phyloP scores from a whole-genome alignment of 35 echinoderm and acorn worm species.

The Ophioderma brevispina region DNA sequence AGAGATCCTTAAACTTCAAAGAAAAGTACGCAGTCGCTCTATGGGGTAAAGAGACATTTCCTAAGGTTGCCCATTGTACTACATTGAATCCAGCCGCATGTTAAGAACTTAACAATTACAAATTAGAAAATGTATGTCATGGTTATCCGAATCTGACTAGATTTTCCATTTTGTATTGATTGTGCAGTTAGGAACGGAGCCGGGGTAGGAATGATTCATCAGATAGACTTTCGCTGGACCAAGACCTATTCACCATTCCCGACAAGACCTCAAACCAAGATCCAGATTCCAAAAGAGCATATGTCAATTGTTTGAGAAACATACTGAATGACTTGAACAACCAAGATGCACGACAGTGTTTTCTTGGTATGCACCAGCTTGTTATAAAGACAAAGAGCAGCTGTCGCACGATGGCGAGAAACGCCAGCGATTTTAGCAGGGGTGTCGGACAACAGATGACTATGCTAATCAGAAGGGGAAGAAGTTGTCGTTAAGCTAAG shows the following conservation, averaged over 20 bases:
- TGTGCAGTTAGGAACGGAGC: too few relatives aligned
- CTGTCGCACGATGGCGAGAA: neutral
- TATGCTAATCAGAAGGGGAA: neutral
- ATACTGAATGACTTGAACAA: slow-evolving; percentile 35
- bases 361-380: neutral
- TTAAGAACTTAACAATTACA: too few relatives aligned
- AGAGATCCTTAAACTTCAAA: too few relatives aligned
- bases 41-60: too few relatives aligned
- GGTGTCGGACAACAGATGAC: neutral
- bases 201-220: too few relatives aligned
- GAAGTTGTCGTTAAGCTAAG: neutral
- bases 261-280: slow-evolving; percentile 56
- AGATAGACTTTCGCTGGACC: too few relatives aligned
- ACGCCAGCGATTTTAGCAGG: neutral
- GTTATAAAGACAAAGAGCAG: neutral
- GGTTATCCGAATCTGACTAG: too few relatives aligned
- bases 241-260: slow-evolving; percentile 38
- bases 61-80: too few relatives aligned
- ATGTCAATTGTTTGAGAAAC: slow-evolving; percentile 31
- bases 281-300: slow-evolving; percentile 54
- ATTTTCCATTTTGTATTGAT: too few relatives aligned
- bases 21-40: too few relatives aligned
- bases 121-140: too few relatives aligned
- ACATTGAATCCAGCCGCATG: too few relatives aligned
- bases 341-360: slow-evolving; percentile 4